Evolutionary conservation across 2,888 invertebrate genomes (phyloP), one percentile per base, ranked within the genome.

Genomic region (Rhingia rostrata): DNA sequence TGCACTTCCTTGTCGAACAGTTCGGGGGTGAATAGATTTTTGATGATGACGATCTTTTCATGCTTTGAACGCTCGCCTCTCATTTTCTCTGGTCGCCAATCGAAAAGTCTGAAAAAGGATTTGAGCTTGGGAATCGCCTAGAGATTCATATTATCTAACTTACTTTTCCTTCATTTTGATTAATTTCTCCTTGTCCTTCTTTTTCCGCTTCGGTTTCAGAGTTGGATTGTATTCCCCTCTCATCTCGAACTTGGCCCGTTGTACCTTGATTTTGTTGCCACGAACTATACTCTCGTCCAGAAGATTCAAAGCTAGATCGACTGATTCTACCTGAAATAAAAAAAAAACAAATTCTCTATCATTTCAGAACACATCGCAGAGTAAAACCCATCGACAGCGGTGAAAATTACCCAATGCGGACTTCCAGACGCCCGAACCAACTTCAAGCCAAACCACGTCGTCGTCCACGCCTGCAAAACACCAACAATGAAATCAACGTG

Each of bases 41-140:
- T 98, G 7, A 99, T 93, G 60, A 99, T 96, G 0, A 99, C 98
- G 61, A 97, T 94, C 89, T 95, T 95, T 90, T 99, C 99, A 90
- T 97, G 95, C 90, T 97, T 97, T 0, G 95, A 94, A 63, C 98
- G 93, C 88, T 97, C 96, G 0, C 97, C 97, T 39, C 95, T 92
- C 90, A 97, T 93, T 90, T 97, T 97, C 88, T 99, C 99, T 0
- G 99, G 98, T 80, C 97, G 93, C 99, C 99, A 99, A 90, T 98
- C 98, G 90, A 99, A 97, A 60, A 99, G 92, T 89, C 95, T 95
- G 87, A 60, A 69, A 69, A 4, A 49, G 12, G 63, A 32, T 66
- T 47, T 49, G 35, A 30, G n/a, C 47, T 32, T 41, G 60, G 37
- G 12, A 56, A 39, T 39, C 33, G 14, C 3, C 6, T 5, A 33